Base-by-base conservation (phyloP, 2,113 vertebrate species). In the Perognathus longimembris region DNA sequence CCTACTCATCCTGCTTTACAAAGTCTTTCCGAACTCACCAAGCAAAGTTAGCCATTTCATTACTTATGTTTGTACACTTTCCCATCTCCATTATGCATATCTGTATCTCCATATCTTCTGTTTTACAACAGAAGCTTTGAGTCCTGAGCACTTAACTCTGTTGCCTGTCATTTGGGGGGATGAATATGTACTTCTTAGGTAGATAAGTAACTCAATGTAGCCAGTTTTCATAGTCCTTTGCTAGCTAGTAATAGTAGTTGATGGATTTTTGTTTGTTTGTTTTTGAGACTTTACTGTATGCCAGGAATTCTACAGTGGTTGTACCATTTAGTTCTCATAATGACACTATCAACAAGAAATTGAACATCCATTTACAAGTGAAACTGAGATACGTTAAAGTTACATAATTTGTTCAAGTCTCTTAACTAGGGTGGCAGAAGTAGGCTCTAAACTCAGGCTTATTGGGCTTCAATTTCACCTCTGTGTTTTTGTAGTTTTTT, bases 311-410 rank as follows among this genome's bases (percentile, higher is more conserved):
- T 63, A n/a, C 8, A 69, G 7, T 84, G 26, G 28, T 67, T 93
- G 6, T n/a, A 67, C 81, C 40, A 42, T 76, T 94, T 61, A 85
- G 32, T 86, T 79, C 90, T 82, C 38, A 71, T 0, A 74, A 0
- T 61, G 61, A 8, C 26, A 22, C 9, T 66, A 17, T 38, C 54
- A 85, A 74, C 10, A 45, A 88, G 26, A 73, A 73, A 50, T 85
- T 59, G n/a, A 64, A 28, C 78, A 74, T 64, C 38, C 17, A 84
- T 76, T 90, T 88, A 88, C 10, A 88, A 36, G 78, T 54, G 28
- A 83, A 77, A 74, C 20, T 66, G 70, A 85, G 18, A 20, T 34
- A 92, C 67, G 66, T 73, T 83, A 89, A 76, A 69, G 26, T 42
- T 75, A 54, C 5, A 54, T 81, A 45, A 42, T 77, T n/a, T 81